Evolutionary conservation across 1,140 invertebrate genomes (phyloP).

Genomic region (Geopemphigus sp.): DNA sequence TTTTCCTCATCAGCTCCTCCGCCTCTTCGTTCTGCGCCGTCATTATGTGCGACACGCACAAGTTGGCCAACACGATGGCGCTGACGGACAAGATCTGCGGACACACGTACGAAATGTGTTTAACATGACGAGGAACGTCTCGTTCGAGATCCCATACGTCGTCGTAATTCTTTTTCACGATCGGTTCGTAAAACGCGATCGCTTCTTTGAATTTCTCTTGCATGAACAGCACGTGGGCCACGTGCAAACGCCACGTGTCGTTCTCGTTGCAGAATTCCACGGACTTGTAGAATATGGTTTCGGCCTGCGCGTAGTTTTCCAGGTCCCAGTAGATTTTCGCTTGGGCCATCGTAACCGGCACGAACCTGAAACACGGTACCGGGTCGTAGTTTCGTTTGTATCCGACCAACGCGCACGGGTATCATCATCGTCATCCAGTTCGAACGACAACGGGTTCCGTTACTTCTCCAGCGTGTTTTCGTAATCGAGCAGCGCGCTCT

Average conservation of each 20-base stretch:
- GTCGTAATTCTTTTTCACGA: slow-evolving; percentile 95
- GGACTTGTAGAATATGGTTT: slow-evolving; percentile 92
- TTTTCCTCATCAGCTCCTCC: slow-evolving; percentile 97
- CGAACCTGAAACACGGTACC: slow-evolving; percentile 59
- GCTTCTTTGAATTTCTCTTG: slow-evolving; percentile 99
- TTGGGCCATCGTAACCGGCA: slow-evolving; percentile 97
- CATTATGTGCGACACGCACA: slow-evolving; percentile 99
- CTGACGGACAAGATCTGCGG: slow-evolving; percentile 90
- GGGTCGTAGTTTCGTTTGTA: no score
- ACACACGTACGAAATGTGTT: no score
- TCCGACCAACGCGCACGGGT: no score
- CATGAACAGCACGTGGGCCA: slow-evolving; percentile 99
- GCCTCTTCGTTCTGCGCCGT: slow-evolving; percentile 98
- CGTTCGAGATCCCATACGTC: slow-evolving; percentile 68
- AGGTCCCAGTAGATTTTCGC: slow-evolving; percentile 99
- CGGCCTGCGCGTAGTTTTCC: slow-evolving; percentile 92
- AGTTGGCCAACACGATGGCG: slow-evolving; percentile 94
- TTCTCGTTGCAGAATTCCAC: slow-evolving; percentile 98
- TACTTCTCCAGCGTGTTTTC: slow-evolving; percentile 87
- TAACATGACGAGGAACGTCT: no score
- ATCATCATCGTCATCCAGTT: no score
- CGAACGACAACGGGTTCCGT: no score
- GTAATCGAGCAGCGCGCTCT: slow-evolving; percentile 88
- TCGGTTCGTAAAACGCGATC: slow-evolving; percentile 96
- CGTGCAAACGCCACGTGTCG: slow-evolving; percentile 95